These are phyloP conservation scores for Ochropleura leucogaster DNA, from an alignment of 2,888 invertebrate species.

Conservation along the genomic window DNA sequence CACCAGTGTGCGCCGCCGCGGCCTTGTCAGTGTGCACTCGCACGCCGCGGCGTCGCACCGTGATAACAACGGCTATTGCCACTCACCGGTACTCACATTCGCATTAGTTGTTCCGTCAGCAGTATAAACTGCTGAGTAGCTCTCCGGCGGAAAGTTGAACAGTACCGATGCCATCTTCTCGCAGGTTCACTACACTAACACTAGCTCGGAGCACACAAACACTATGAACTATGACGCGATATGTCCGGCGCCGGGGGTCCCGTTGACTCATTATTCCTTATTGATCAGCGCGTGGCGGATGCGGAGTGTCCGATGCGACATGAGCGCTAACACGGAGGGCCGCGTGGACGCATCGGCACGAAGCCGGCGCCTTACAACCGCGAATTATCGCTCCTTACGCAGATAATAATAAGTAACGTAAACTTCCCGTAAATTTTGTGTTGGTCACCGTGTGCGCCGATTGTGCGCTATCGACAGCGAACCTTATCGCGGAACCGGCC, in stretches of 20 bases:
- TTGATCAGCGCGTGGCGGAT: conserved; percentile 73
- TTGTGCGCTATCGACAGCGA: conserved; percentile 76
- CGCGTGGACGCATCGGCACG: conserved; percentile 63
- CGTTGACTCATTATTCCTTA: conserved; percentile 80
- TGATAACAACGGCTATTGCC: conserved; percentile 75
- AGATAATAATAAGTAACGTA: conserved; percentile 86
- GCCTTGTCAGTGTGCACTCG: conserved; percentile 82
- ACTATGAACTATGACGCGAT: conserved; percentile 69
- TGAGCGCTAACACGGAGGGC: conserved; percentile 64
- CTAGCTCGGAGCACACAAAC: conserved; percentile 65
- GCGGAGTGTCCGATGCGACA: conserved; percentile 60
- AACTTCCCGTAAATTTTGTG: conserved; percentile 81
- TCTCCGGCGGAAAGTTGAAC: conserved; percentile 87
- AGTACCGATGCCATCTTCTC: conserved; percentile 78
- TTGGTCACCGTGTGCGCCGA: conserved; percentile 73
- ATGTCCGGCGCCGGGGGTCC: conserved; percentile 68
- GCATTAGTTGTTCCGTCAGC: conserved; percentile 76
- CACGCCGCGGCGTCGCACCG: conserved; percentile 68
- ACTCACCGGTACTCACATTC: conserved; percentile 83
- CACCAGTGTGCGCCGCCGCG: conserved; percentile 78
- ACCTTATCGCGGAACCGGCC: conserved; percentile 82
- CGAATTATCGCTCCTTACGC: conserved; percentile 81
- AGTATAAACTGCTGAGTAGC: conserved; percentile 85
- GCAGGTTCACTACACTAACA: conserved; percentile 74
- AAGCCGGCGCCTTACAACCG: conserved; percentile 73